Evolutionary conservation across 2,797 vertebrate genomes (phyloP).

Genomic region (Acomys russatus): DNA sequence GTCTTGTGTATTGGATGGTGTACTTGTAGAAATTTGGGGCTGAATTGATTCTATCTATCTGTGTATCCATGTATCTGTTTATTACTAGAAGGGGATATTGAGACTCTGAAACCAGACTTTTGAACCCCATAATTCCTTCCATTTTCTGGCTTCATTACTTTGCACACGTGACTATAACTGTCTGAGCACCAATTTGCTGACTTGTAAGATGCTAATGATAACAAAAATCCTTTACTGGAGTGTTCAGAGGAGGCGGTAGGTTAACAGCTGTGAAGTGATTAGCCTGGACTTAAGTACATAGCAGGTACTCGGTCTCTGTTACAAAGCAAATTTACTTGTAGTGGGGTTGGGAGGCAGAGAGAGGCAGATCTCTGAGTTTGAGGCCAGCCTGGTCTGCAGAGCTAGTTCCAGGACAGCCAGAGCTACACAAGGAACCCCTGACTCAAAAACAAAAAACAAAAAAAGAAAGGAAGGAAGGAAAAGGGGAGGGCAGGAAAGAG

Average conservation of each 20-base stretch:
- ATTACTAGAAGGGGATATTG: not conserved
- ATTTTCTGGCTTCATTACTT: not conserved
- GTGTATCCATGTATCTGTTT: no score
- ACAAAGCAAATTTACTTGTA: not conserved
- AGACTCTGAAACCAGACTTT: slow-evolving; percentile 31
- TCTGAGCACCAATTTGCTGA: not conserved
- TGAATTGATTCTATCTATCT: not conserved
- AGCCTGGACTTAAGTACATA: not conserved
- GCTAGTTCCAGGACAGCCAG: no score
- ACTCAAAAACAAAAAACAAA: not conserved
- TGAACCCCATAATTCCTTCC: not conserved
- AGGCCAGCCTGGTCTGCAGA: no score
- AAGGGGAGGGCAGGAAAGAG: not conserved
- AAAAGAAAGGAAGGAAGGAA: no score
- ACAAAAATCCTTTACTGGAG: not conserved
- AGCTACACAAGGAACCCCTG: not conserved
- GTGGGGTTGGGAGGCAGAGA: not conserved
- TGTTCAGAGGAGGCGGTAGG: not conserved
- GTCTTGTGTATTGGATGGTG: not conserved
- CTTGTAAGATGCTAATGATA: not conserved
- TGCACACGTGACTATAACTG: not conserved
- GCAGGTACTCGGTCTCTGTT: not conserved
- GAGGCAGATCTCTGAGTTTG: no score
- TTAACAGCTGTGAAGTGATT: not conserved
- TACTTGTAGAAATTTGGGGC: not conserved